A percentile compares a stretch with the other conserved stretches of the same genome.
phyloP scores from a whole-genome alignment of 2,888 invertebrate genomes.

The Phrixothrix hirtus region DNA sequence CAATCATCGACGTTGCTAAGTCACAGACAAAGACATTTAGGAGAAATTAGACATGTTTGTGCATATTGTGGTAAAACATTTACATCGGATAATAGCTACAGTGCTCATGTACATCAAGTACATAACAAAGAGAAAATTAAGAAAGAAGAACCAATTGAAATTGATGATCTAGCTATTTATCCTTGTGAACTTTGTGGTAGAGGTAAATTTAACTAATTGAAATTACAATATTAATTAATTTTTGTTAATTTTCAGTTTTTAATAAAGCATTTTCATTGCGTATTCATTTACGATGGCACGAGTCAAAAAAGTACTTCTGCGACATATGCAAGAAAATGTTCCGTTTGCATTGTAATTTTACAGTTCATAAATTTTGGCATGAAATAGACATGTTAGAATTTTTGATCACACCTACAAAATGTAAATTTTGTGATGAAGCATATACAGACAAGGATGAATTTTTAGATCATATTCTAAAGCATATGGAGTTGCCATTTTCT shows the following conservation, averaged over 20 bases:
- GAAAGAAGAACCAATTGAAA: background rate
- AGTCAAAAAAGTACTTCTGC: background rate
- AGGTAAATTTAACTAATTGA: constrained; percentile 2
- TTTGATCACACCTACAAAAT: background rate
- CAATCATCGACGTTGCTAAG: constrained; percentile 1
- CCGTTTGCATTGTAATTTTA: background rate
- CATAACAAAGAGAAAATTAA: constrained; percentile 1
- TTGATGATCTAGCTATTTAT: too few relatives aligned
- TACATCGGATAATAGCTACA: background rate
- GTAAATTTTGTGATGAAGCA: constrained; percentile 9
- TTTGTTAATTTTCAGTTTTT: constrained; percentile 6
- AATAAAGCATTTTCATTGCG: constrained; percentile 2
- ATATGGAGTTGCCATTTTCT: constrained; percentile 9
- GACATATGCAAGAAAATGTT: constrained; percentile 3
- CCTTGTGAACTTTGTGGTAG: constrained; percentile 3
- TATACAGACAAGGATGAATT: constrained; percentile 4
- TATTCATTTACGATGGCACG: constrained; percentile 6
- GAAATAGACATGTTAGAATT: background rate
- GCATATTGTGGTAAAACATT: constrained; percentile 13
- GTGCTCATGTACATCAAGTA: background rate
- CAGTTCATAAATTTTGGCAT: constrained; percentile 9
- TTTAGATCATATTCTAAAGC: constrained; percentile 1
- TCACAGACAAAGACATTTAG: constrained; percentile 7
- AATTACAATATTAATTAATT: background rate
- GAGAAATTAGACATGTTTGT: constrained; percentile 3